phyloP scores from a whole-genome alignment of 2,888 invertebrate genomes.

The Leptopilina syphax region DNA sequence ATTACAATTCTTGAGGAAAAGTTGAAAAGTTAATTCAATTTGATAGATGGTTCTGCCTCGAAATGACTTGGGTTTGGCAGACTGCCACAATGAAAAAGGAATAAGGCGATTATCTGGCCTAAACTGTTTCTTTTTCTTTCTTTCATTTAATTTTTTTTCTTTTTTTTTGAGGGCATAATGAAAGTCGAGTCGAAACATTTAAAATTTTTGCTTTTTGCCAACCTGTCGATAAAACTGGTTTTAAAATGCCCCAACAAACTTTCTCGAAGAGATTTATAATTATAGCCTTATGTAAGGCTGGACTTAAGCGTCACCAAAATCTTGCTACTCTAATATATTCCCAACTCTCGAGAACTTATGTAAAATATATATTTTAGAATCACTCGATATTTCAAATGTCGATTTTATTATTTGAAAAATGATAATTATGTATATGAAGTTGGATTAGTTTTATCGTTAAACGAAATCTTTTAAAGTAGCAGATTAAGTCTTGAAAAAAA shows the following conservation, averaged over 20 bases:
- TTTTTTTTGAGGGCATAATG: neutral
- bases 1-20: too few species aligned
- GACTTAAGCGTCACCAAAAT: conserved; percentile 9
- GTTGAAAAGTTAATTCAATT: conserved; percentile 4
- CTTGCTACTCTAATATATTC: conserved; percentile 5
- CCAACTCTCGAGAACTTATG: neutral
- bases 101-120: neutral
- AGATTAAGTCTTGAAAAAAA: too few species aligned
- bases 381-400: neutral
- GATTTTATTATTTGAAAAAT: neutral
- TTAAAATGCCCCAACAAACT: conserved; percentile 21
- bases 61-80: neutral
- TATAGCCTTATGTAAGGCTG: conserved; percentile 15
- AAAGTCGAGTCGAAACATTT: conserved; percentile 22
- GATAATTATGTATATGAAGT: neutral
- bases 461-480: too few species aligned
- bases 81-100: neutral
- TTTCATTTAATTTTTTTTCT: too few species aligned
- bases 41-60: neutral
- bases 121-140: neutral
- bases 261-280: conserved; percentile 29
- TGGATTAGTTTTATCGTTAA: too few species aligned
- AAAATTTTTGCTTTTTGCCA: conserved; percentile 16
- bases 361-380: neutral
- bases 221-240: conserved; percentile 2